Base-by-base conservation (phyloP, 2,797 vertebrate genomes). In the Chanos chanos region DNA sequence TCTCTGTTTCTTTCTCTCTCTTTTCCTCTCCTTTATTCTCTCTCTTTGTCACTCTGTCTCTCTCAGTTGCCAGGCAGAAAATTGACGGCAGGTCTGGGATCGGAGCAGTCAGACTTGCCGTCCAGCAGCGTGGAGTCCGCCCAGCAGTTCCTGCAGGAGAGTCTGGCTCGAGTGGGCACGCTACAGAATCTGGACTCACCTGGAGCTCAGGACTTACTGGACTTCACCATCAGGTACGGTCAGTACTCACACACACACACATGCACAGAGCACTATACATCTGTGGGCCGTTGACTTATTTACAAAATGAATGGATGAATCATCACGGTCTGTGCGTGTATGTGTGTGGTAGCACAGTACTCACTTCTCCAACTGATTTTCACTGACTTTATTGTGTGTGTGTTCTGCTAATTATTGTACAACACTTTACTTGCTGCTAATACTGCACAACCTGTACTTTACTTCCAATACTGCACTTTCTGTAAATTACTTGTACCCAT, bases 81-180 rank as follows among this genome's bases (percentile, higher is more conserved):
- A 79, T 85, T 90, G 55, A 73, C 83, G 1, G 56, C 56, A 1
- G 45, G 34, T 6, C 9, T 86, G 80, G 19, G 83, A 85, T 66
- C 85, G 0, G 80, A 92, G 61, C 83, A 86, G 1, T 82, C 83
- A 18, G 89, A 73, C 30, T 74, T 91, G 28, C 77, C 79, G 0
- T 88, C 86, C 4, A 56, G 63, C 4, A 89, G 89, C 3, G 91
- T 97, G 71, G 93, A 95, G 61, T 93, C 94, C 1, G 94, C 95
- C 31, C 93, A 93, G 77, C 90, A 93, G 62, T 99, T 98, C 73
- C 88, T 99, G 3, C 93, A 94, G 53, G 92, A 97, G 78, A 97
- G 95, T 78, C 87, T 99, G 30, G 85, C 91, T 61, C 83, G 94
- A 21, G 89, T 97, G 58, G 92, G 93, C 70, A 92, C 74, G 52